Conservation (phyloP, 2,888 invertebrate species). For the Cremastinae sp. region DNA sequence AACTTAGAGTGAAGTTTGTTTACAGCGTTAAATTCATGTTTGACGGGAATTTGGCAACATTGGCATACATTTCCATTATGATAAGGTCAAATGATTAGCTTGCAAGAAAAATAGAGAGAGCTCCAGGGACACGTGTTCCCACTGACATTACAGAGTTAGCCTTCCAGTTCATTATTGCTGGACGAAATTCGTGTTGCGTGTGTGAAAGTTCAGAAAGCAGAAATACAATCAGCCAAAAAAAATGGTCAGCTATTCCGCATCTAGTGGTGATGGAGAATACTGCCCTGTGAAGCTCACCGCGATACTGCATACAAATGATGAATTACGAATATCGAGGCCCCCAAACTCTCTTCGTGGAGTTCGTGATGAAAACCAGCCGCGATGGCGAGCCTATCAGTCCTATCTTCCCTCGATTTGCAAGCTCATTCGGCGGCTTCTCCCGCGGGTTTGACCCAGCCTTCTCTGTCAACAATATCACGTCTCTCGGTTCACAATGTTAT, state of each 20-base stretch:
- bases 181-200: conserved; percentile 35
- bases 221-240: conserved; percentile 57
- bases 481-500: conserved; percentile 39
- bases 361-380: conserved; percentile 44
- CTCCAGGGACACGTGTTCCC: too few species aligned
- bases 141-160: too few species aligned
- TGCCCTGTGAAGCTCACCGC: conserved; percentile 69
- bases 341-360: conserved; percentile 47
- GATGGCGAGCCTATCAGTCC: conserved; percentile 30
- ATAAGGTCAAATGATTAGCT: too few species aligned
- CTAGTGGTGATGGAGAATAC: conserved; percentile 28
- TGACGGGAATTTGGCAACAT: too few species aligned
- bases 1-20: too few species aligned
- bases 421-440: conserved; percentile 44
- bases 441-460: conserved; percentile 44
- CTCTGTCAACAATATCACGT: conserved; percentile 52
- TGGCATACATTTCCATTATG: too few species aligned
- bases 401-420: conserved; percentile 53
- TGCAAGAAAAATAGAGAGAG: too few species aligned
- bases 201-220: conserved; percentile 53
- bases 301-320: conserved; percentile 80
- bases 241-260: conserved; percentile 49
- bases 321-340: conserved; percentile 78
- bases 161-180: conserved; percentile 12
- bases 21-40: not conserved